Evolutionary conservation across 2,113 vertebrate species (phyloP), one percentile per base, ranked within the genome.

Genomic region (Aegithalos caudatus): DNA sequence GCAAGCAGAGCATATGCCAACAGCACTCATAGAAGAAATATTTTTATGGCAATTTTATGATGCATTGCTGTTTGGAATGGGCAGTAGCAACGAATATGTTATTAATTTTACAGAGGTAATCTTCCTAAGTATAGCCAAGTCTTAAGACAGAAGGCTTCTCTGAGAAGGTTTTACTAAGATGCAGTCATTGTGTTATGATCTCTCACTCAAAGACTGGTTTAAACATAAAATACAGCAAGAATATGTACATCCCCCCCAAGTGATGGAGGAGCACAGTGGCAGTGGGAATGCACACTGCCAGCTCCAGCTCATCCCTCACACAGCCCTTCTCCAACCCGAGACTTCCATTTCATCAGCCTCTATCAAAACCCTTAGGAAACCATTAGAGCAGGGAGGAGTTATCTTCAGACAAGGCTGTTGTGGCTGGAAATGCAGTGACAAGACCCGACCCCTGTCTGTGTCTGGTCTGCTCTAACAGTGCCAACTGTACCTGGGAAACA

Each of bases 391-490:
- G 42, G 24, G n/a, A 92, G 65, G 28, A 77, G 16, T 76, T 21
- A 12, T 21, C 35, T 37, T 14, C 28, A 54, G 14, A 62, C 1
- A 12, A 61, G 29, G 47, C 35, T 61, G 31, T 12, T 54, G n/a
- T 51, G 50, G 31, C 13, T 70, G 47, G 24, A 44, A 38, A 37
- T 50, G 44, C 61, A 76, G 29, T 50, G 23, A 4, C 16, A 45
- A 50, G 56, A n/a, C 12, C 45, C 0, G 0, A 24, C 31, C 16
- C 11, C 21, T 54, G 20, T 5, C 37, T 38, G 8, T 71, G 20
- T 35, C 31, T 71, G 51, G 12, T 9, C 33, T 24, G 3, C 22
- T 61, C 0, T 21, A 24, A 38, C 47, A 58, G 21, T 38, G 57
- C 81, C 57, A 65, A 4, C 22, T 10, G 14, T 28, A 42, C 51